Base-by-base conservation (phyloP, 2,797 vertebrate genomes). In the Darevskia nairensis region DNA sequence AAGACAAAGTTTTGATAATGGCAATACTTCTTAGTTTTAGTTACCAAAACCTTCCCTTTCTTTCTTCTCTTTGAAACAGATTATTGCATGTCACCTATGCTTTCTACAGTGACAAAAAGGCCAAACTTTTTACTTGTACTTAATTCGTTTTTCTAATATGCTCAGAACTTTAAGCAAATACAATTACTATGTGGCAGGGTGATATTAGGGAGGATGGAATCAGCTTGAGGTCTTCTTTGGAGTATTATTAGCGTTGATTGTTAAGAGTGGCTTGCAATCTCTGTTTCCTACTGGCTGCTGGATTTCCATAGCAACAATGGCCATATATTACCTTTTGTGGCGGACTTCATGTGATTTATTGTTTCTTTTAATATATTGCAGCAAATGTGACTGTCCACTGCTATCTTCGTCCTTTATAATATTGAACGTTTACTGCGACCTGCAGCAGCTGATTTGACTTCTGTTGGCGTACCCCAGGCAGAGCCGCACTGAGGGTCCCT, bases 301-400 rank as follows among this genome's bases (percentile, higher is more conserved):
- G 78, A 92, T 93, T 92, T 80, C 90, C 91, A 75, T 35, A 92
- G 82, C 89, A 95, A 86, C 86, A 87, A 76, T 80, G 84, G 68
- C 74, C 85, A 91, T 61, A 11, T 86, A 91, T 44, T 89, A 89
- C 41, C n/a, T n/a, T 13, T 80, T 86, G 84, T 55, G 79, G 39
- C n/a, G 89, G 69, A 74, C 44, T 86, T 86, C 90, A 90, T 72
- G 78, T 83, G 46, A 59, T 39, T n/a, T 78, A n/a, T 84, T 13
- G 8, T 59, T 39, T 25, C 64, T 82, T 68, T 84, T 84, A 72
- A 79, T 41, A 41, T 83, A 27, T 50, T 78, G 75, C 9, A 39
- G 21, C 44, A n/a, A 69, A 7, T 29, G 2, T 71, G 17, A 25
- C 10, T 55, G 32, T 15, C 17, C n/a, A 17, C 10, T 27, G 10